phyloP scores from a whole-genome alignment of 2,888 invertebrate species.

The Drosophila longiperda region DNA sequence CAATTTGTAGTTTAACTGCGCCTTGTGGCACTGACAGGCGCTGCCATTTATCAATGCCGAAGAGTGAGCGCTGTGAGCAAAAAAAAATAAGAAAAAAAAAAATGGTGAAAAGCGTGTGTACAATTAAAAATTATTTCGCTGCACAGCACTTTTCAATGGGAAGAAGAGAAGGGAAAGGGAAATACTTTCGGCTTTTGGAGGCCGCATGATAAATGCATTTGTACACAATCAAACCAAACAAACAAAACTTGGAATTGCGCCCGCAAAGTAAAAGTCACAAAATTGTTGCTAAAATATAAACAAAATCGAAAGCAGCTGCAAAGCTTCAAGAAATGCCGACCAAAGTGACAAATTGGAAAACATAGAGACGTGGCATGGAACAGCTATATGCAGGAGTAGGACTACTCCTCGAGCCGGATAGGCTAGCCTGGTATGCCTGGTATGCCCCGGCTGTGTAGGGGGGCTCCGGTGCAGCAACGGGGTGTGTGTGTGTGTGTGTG shows the following conservation, averaged over 20 bases:
- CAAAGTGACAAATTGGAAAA: conserved; percentile 71
- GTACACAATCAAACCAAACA: conserved; percentile 27
- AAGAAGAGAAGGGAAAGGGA: not conserved
- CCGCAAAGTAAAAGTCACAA: conserved; percentile 55
- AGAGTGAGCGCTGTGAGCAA: not conserved
- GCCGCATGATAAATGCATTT: conserved; percentile 29
- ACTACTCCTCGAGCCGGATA: conserved; percentile 29
- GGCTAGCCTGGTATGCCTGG: conserved; percentile 28
- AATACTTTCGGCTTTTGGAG: conserved; percentile 9
- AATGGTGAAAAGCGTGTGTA: conserved; percentile 27
- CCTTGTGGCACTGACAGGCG: conserved; percentile 4
- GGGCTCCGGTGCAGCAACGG: conserved; percentile 1
- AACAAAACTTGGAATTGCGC: conserved; percentile 50
- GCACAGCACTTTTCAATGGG: not conserved
- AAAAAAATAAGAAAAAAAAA: conserved; percentile 4
- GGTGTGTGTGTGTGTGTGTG: not conserved
- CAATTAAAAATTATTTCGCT: conserved; percentile 59
- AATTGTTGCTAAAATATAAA: conserved; percentile 65
- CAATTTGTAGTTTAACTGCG: conserved; percentile 17
- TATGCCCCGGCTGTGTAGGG: conserved; percentile 20
- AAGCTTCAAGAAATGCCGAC: conserved; percentile 45
- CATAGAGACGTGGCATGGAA: conserved; percentile 41
- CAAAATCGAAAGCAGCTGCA: conserved; percentile 55
- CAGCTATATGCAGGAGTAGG: conserved; percentile 31
- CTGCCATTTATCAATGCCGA: conserved; percentile 27